Conservation (phyloP, 2,888 invertebrate genomes). For the Chymomyza amoena region DNA sequence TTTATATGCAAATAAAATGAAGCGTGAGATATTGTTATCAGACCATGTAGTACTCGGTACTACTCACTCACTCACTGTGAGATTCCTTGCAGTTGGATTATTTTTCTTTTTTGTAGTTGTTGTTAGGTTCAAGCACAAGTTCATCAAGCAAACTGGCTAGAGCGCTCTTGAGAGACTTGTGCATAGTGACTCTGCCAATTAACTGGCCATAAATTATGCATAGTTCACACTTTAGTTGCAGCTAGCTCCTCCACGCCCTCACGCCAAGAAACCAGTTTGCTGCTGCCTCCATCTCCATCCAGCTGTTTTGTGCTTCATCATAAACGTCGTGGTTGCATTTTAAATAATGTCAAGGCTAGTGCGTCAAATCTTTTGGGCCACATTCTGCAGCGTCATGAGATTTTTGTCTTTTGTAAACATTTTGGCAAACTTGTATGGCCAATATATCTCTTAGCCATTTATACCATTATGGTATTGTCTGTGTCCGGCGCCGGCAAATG, state of each 20-base stretch:
- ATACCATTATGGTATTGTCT: neutral
- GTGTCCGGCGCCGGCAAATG: neutral
- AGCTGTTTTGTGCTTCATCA: neutral
- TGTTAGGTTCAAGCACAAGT: conserved; percentile 6
- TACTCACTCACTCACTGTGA: neutral
- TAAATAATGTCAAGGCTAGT: conserved; percentile 6
- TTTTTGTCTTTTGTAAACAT: neutral
- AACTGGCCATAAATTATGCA: conserved; percentile 6
- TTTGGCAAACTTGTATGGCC: neutral
- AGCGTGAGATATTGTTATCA: conserved; percentile 41
- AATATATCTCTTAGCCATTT: neutral
- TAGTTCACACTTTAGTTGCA: neutral
- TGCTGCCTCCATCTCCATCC: no score
- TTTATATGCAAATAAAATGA: conserved; percentile 47
- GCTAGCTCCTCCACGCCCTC: neutral
- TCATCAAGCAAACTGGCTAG: neutral
- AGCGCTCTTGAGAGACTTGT: no score
- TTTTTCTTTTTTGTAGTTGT: neutral
- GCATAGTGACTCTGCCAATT: neutral
- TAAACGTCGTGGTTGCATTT: neutral
- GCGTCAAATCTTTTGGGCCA: neutral
- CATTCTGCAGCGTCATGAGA: neutral
- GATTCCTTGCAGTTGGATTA: neutral
- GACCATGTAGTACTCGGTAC: neutral
- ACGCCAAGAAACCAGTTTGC: neutral